phyloP scores from a whole-genome alignment of 2,888 invertebrate species.

The Ophioninae sp. region DNA sequence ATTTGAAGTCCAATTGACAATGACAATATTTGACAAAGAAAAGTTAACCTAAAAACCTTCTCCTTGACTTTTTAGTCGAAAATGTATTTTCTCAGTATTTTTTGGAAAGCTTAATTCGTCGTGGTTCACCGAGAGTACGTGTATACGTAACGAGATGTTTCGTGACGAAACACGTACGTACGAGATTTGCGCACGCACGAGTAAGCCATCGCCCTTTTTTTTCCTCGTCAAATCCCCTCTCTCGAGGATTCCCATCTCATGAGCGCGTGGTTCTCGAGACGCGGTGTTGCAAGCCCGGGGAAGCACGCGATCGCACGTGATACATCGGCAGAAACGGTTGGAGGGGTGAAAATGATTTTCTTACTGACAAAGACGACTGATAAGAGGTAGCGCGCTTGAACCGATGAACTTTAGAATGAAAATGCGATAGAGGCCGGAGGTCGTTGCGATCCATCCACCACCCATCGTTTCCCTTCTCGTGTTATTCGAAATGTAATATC shows the following conservation, averaged over 20 bases:
- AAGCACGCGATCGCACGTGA: constrained; percentile 58
- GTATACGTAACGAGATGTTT: background rate
- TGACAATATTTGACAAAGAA: too few relatives aligned
- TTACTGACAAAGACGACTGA: constrained; percentile 43
- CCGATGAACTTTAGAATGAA: constrained; percentile 35
- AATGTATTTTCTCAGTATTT: background rate
- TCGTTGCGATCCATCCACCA: constrained; percentile 1
- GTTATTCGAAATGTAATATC: background rate
- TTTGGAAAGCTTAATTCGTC: background rate
- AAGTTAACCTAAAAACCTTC: background rate
- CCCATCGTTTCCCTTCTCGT: background rate
- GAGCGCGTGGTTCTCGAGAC: constrained; percentile 4
- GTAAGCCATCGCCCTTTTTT: background rate
- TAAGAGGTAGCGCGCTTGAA: constrained; percentile 18
- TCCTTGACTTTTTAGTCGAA: background rate
- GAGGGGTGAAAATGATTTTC: constrained; percentile 21
- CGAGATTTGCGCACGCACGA: background rate
- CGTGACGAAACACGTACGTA: background rate
- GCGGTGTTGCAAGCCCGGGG: background rate
- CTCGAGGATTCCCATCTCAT: background rate
- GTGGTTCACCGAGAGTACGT: background rate
- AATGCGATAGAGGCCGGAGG: constrained; percentile 2
- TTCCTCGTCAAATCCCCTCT: background rate
- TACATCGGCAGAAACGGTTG: background rate
- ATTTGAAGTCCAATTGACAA: too few relatives aligned